Percentiles rank a stretch among this genome's conserved stretches.
These are phyloP conservation scores for Elmis aenea DNA, from an alignment of 2,888 invertebrate species.

Conservation along the genomic window DNA sequence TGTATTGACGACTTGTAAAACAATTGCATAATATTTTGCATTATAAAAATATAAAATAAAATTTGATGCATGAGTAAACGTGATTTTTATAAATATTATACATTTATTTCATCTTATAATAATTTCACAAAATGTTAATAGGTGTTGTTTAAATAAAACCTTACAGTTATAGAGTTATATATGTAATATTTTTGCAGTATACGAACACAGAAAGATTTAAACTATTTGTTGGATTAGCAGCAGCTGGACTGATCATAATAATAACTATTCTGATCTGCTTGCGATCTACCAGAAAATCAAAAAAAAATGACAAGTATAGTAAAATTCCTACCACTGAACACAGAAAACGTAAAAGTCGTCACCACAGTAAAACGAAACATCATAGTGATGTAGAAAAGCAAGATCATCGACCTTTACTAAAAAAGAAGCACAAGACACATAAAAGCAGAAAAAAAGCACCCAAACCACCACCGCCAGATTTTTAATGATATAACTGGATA, in stretches of 20 bases:
- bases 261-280: conserved; percentile 10
- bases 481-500: no score
- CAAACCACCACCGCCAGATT: conserved; percentile 31
- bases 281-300: conserved; percentile 2
- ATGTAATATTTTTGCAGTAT: conserved; percentile 12
- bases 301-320: background rate
- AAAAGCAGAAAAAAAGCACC: conserved; percentile 19
- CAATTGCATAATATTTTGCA: no score
- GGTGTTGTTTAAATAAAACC: no score
- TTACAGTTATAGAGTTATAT: no score
- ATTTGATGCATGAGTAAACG: no score
- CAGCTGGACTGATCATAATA: conserved; percentile 8
- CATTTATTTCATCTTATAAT: no score
- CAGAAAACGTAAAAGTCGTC: conserved; percentile 3
- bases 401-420: conserved; percentile 15
- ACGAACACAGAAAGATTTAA: conserved; percentile 14
- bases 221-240: conserved; percentile 11
- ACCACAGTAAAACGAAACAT: conserved; percentile 7
- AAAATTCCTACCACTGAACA: conserved; percentile 3
- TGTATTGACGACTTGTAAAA: no score
- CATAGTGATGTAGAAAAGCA: conserved; percentile 21
- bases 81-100: no score
- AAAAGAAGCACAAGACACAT: conserved; percentile 6
- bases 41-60: no score
- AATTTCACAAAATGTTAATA: no score